These are phyloP conservation scores for Cataglyphis altisquamis DNA, from an alignment of 2,888 invertebrate genomes.

Conservation along the genomic window DNA sequence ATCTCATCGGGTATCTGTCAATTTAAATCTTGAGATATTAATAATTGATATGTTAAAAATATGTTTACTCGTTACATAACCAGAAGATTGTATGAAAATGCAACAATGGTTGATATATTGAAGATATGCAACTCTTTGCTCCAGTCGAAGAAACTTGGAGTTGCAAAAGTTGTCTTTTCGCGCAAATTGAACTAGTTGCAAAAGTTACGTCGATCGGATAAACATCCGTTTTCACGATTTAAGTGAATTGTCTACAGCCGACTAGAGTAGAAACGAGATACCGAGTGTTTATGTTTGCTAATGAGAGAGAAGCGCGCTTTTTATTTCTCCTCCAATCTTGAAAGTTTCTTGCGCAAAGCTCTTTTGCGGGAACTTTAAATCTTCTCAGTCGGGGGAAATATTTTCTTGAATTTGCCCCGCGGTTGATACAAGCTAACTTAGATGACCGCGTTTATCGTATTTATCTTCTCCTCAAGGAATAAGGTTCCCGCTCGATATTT, in stretches of 20 bases:
- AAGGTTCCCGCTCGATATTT: background rate
- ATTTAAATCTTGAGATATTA: background rate
- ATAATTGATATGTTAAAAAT: too few species aligned
- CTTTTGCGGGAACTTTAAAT: slow-evolving; percentile 17
- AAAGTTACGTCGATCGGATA: background rate
- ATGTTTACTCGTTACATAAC: background rate
- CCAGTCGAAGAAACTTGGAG: slow-evolving; percentile 25
- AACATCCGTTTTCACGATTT: slow-evolving; percentile 31
- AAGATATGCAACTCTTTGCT: slow-evolving; percentile 23
- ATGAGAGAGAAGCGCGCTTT: slow-evolving; percentile 14
- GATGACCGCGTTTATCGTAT: slow-evolving; percentile 14
- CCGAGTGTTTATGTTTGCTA: slow-evolving; percentile 34
- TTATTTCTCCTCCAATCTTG: background rate
- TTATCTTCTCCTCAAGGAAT: background rate
- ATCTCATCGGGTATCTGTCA: background rate
- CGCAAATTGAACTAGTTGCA: background rate
- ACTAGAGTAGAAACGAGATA: slow-evolving; percentile 1
- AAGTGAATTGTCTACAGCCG: slow-evolving; percentile 45
- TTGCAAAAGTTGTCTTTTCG: slow-evolving; percentile 37
- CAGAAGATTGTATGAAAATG: background rate
- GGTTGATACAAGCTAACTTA: slow-evolving; percentile 19
- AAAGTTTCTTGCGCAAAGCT: slow-evolving; percentile 11
- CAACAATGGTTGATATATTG: background rate
- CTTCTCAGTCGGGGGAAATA: slow-evolving; percentile 15
- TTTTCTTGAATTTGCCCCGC: slow-evolving; percentile 16